Evolutionary conservation across 2,797 vertebrate species (phyloP), one percentile per base, ranked within the genome.

Genomic region (Mus spretus): DNA sequence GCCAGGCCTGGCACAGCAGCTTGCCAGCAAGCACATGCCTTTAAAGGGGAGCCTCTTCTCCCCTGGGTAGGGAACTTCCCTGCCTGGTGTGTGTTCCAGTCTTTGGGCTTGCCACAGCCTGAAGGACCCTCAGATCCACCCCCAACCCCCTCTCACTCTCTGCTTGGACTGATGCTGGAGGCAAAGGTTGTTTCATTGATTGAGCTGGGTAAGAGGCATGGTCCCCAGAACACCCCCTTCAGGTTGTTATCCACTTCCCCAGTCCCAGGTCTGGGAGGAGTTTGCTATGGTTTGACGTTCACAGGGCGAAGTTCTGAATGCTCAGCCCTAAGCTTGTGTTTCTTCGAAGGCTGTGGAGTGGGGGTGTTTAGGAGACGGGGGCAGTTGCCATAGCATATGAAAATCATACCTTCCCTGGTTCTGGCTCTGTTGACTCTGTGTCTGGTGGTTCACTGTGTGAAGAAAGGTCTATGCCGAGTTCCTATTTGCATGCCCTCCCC

Each of bases 1-100:
- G 96, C 91, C 93, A 96, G 91, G 67, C 90, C 91, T 53, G 80
- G 95, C 79, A 28, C 80, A 22, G 83, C 70, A 20, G 80, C 79
- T 81, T 91, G 91, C 93, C 96, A 96, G 84, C 75, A 78, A 50
- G 53, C 77, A 77, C 75, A 37, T 5, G 86, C 50, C 75, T 96
- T 80, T 80, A 53, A 92, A 83, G 92, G 57, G 63, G 74, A 31
- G 63, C 70, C 44, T 75, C 67, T 80, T 14, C 47, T 70, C 61
- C 47, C 8, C 26, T 17, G n/a, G 80, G 75, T 57, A 0, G 0
- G 2, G 5, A 61, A 50, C 78, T 75, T 93, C 90, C 90, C 61
- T 37, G 31, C n/a, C 72, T 72, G 65, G 26, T 34, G 61, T 22
- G 24, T 44, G 78, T 72, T 55, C 1, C 3, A 5, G 57, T 44